These are phyloP conservation scores for Clarias platycephalus DNA, from an alignment of 2,797 vertebrate species.

Conservation along the genomic window DNA sequence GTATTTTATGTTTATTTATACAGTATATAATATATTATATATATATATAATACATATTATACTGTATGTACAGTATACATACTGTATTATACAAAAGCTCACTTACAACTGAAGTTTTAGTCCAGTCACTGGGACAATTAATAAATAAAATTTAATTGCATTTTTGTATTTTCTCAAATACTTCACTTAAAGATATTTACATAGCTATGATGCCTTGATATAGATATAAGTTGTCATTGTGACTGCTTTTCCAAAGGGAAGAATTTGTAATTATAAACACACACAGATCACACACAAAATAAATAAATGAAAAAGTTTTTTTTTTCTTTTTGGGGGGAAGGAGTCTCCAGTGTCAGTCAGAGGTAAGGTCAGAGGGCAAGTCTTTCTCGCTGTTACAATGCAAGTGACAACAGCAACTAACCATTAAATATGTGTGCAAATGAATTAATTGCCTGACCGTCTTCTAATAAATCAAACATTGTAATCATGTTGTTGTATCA, in stretches of 20 bases:
- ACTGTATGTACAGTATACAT: too few species aligned
- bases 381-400: not conserved
- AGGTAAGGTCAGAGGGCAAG: not conserved
- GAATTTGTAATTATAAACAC: not conserved
- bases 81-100: not conserved
- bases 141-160: not conserved
- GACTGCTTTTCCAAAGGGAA: not conserved
- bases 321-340: not conserved
- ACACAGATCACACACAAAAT: not conserved
- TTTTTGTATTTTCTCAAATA: not conserved
- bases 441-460: not conserved
- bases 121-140: not conserved
- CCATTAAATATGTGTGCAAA: not conserved
- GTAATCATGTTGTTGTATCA: not conserved
- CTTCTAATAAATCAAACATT: not conserved
- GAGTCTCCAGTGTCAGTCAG: not conserved
- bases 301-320: not conserved
- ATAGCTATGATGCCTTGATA: not conserved
- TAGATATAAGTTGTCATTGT: not conserved
- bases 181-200: not conserved
- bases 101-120: not conserved
- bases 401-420: not conserved
- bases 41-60: too few species aligned
- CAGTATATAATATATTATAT: too few species aligned
- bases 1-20: too few species aligned